These are phyloP conservation scores for Poeciliopsis turneri DNA, from an alignment of 2,797 vertebrate species.

Conservation along the genomic window DNA sequence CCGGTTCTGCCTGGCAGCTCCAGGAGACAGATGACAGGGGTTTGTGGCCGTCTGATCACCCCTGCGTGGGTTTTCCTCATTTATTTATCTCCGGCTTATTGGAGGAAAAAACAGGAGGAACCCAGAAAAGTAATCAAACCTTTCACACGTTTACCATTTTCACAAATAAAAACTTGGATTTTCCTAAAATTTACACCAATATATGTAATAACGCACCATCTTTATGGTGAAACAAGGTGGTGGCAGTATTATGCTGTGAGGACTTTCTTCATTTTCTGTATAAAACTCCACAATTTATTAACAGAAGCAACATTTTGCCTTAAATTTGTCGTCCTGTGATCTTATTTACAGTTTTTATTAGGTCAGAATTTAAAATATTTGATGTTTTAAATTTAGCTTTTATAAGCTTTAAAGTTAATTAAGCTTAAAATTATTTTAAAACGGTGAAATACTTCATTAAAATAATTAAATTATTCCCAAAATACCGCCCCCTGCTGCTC, in stretches of 20 bases:
- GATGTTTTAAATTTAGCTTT: no score
- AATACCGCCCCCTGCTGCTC: not conserved
- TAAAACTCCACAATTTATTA: not conserved
- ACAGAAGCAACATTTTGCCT: not conserved
- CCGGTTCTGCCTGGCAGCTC: conserved; percentile 67
- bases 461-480: not conserved
- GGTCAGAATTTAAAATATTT: not conserved
- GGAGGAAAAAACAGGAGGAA: conserved; percentile 46
- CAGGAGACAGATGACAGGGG: conserved; percentile 78
- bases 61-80: conserved; percentile 76
- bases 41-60: conserved; percentile 75
- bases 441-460: not conserved
- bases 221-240: not conserved
- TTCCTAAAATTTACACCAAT: no score
- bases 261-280: not conserved
- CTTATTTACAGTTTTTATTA: not conserved
- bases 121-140: not conserved
- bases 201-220: not conserved
- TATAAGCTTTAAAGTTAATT: no score
- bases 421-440: not conserved
- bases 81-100: conserved; percentile 72
- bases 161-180: not conserved
- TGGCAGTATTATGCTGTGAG: not conserved
- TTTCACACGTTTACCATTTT: not conserved
- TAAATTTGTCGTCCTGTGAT: not conserved